Base-by-base conservation (phyloP, 2,888 invertebrate species). In the Spodoptera exigua region DNA sequence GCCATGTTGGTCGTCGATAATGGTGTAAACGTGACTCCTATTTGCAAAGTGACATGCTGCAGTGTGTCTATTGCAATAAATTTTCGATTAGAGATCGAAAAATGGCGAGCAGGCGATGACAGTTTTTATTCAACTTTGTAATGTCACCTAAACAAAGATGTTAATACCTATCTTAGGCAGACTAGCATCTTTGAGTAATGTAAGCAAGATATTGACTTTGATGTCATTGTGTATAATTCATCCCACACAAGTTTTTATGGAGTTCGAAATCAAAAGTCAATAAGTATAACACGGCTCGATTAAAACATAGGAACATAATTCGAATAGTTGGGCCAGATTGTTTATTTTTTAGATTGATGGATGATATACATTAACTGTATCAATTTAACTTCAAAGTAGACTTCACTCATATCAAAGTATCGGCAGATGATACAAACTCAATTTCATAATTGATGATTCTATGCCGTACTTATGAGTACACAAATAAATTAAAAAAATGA, bases 1-100 rank as follows among this genome's bases (percentile, higher is more conserved):
- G 75, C 65, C 76, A 79, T 73, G 73, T n/a, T n/a, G n/a, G n/a
- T n/a, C n/a, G n/a, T 75, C 79, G 76, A 78, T 88, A 88, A 90
- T 87, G 80, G 78, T 57, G 47, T 67, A 82, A 78, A 86, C 88
- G 86, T 89, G 88, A 88, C 87, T 83, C 69, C 78, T 76, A 81
- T 85, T 84, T 79, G 76, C 69, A 57, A 74, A 64, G 58, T 61
- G 65, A 75, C 73, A 65, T 62, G 55, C 61, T 55, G 55, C 58
- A 68, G 70, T 70, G 61, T 67, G 45, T 62, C 56, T 56, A 52
- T 56, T 49, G 52, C 61, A 70, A 76, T 64, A 70, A 67, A 60
- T 70, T 61, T 44, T 57, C 67, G 67, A 76, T 70, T 76, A 70
- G 64, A 74, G 59, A 67, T 77, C 60, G 48, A 47, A 60, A 58